Evolutionary conservation across 2,888 invertebrate genomes (phyloP).

Genomic region (Drosophila picticornis): DNA sequence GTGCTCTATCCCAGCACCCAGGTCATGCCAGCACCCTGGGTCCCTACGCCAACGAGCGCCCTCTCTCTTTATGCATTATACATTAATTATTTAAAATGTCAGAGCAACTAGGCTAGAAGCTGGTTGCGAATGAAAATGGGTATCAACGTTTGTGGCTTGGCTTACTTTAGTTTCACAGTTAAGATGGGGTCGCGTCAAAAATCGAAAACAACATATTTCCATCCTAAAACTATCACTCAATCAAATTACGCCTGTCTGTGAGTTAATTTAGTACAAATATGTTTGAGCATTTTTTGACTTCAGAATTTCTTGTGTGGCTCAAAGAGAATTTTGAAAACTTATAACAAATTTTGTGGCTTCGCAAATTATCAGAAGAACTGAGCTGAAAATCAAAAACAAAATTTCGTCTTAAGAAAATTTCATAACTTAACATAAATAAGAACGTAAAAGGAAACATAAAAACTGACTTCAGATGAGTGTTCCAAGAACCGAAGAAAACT

Average conservation of each 20-base stretch:
- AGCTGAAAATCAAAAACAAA: background rate
- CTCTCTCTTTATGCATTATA: constrained; percentile 66
- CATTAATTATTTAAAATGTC: constrained; percentile 80
- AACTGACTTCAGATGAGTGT: background rate
- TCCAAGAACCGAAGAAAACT: background rate
- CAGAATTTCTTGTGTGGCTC: background rate
- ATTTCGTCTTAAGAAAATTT: background rate
- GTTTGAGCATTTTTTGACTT: background rate
- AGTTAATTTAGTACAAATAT: background rate
- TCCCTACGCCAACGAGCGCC: constrained; percentile 3
- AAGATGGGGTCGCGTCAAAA: constrained; percentile 1
- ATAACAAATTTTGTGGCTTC: background rate
- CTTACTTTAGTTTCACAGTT: constrained; percentile 31
- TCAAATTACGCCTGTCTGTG: background rate
- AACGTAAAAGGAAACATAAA: background rate
- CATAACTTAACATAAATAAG: no score
- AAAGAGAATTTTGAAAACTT: background rate
- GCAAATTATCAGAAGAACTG: background rate
- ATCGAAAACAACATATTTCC: constrained; percentile 7
- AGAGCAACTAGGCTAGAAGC: constrained; percentile 75
- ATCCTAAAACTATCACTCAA: background rate
- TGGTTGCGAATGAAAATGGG: constrained; percentile 55
- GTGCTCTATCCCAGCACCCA: constrained; percentile 7
- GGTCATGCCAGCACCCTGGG: background rate
- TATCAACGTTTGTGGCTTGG: constrained; percentile 49